Evolutionary conservation across 1,140 invertebrate genomes (phyloP).

Genomic region (Chironomus tepperi): DNA sequence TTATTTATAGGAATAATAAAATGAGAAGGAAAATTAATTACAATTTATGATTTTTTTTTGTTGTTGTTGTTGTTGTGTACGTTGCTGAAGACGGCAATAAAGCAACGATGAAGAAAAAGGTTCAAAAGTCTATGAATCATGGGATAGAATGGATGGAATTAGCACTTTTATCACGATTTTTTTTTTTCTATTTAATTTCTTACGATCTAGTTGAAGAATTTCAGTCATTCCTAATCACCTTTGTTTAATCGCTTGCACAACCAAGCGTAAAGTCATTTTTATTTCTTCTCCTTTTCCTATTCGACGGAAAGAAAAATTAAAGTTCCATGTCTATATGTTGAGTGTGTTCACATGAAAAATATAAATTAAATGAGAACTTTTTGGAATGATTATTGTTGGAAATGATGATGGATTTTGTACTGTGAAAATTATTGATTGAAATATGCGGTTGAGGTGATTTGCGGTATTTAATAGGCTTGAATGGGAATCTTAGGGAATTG

Average conservation of each 20-base stretch:
- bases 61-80: neutral
- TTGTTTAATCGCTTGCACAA: slow-evolving; percentile 7
- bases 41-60: slow-evolving; percentile 19
- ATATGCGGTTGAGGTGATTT: no score
- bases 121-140: slow-evolving; percentile 20
- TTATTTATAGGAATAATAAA: slow-evolving; percentile 16
- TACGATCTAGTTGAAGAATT: slow-evolving; percentile 8
- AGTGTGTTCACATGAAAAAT: neutral
- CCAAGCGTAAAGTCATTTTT: slow-evolving; percentile 11
- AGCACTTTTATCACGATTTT: slow-evolving; percentile 20
- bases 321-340: neutral
- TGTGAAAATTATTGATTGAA: no score
- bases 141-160: slow-evolving; percentile 9
- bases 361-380: slow-evolving; percentile 1
- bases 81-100: neutral
- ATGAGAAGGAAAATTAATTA: slow-evolving; percentile 21
- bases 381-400: neutral
- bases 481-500: no score
- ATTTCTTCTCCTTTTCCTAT: neutral
- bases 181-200: slow-evolving; percentile 15
- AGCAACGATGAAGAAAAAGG: neutral
- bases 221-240: slow-evolving; percentile 7
- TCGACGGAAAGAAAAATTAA: slow-evolving; percentile 14
- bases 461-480: no score
- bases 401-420: no score